A percentile compares a stretch with the other conserved stretches of the same genome.
Conservation (phyloP, 2,113 vertebrate species). For the Talpa occidentalis region DNA sequence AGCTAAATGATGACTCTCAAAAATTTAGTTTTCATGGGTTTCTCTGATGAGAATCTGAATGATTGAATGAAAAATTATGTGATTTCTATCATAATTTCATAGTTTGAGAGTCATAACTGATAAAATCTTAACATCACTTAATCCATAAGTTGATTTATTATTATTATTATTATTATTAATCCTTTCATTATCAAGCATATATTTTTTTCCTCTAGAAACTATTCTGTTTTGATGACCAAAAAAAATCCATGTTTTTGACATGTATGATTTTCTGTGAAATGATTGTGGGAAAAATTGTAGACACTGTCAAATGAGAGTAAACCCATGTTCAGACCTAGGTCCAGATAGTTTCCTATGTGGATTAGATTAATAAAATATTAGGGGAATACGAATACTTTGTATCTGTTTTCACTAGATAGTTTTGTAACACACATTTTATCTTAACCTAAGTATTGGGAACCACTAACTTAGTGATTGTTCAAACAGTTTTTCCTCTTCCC, state of each 20-base stretch:
- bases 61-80: neutral
- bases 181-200: neutral
- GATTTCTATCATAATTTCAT: neutral
- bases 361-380: neutral
- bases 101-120: neutral
- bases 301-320: neutral
- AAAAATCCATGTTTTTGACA: neutral
- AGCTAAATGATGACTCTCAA: neutral
- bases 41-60: neutral
- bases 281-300: neutral
- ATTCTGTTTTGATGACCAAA: neutral
- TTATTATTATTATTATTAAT: neutral
- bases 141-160: neutral
- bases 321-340: neutral
- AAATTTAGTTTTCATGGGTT: neutral
- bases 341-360: neutral
- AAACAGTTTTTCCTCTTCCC: neutral
- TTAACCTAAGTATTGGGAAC: neutral
- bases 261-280: conserved; percentile 14
- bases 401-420: neutral
- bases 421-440: neutral
- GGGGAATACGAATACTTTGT: neutral
- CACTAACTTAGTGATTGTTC: neutral
- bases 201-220: neutral
- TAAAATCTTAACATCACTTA: neutral